Evolutionary conservation across 1,140 invertebrate genomes (phyloP), one percentile per base, ranked within the genome.

Genomic region (Aphelenchoides besseyi): DNA sequence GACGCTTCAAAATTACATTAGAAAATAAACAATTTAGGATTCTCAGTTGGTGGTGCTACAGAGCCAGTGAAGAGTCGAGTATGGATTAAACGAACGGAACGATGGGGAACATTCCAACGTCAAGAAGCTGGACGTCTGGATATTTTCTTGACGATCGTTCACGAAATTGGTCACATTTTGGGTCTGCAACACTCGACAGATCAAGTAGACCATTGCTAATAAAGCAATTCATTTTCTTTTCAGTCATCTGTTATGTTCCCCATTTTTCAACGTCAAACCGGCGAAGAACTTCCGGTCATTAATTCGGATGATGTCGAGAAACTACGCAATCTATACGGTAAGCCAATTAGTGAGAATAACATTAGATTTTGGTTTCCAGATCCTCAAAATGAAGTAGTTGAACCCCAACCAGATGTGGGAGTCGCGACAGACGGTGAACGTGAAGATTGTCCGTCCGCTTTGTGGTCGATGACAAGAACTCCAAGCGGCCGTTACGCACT

Each of bases 151-250:
- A 74, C 70, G 0, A 26, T 77, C 3, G 41, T 77, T 18, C 76
- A 77, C 68, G 78, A 79, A 52, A 79, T 77, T 67, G 76, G 76
- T 12, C 76, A 77, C 68, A 57, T 78, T 28, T 74, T 77, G 3
- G 78, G 76, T 3, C 68, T 77, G 28, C 36, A 41, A 26, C 76
- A 77, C 63, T 71, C 74, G 16, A 48, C 48, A 2, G 77, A 80
- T 55, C 35, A 28, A 23, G 59, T 41, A 41, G n/a, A 5, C 5
- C n/a, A 8, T 41, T 41, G 5, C 5, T 8, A 41, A 41, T 41
- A 8, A 41, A 41, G n/a, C 37, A 41, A n/a, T n/a, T 8, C 5
- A 8, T 41, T 41, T 8, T 5, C 37, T n/a, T 5, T 8, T 41
- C 37, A 59, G 18, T 8, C 64, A 48, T 77, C 76, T 28, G 78